These are phyloP conservation scores for Trematomus bernacchii DNA, from an alignment of 2,797 vertebrate genomes.

Conservation along the genomic window DNA sequence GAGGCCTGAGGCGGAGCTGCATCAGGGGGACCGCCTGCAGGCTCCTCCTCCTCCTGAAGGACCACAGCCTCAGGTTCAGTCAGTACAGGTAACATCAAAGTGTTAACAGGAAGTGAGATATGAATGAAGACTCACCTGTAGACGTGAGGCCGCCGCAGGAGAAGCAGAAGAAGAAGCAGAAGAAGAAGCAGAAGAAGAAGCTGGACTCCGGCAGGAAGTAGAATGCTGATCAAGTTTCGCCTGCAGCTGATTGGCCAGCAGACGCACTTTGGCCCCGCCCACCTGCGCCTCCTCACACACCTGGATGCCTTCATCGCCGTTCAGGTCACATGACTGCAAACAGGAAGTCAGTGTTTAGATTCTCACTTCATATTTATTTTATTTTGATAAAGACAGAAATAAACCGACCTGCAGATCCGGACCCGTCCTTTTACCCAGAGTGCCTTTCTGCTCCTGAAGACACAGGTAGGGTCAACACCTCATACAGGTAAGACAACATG, in stretches of 20 bases:
- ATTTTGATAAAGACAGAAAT: background rate
- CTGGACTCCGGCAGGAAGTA: conserved; percentile 31
- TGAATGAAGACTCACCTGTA: conserved; percentile 60
- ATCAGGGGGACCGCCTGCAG: conserved; percentile 69
- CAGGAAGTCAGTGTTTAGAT: background rate
- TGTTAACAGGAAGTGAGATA: too few relatives aligned
- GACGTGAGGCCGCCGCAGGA: conserved; percentile 36
- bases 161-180: conserved; percentile 27
- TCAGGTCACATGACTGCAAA: conserved; percentile 74
- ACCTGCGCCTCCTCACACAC: conserved; percentile 69
- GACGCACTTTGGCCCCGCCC: conserved; percentile 86
- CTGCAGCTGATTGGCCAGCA: conserved; percentile 93
- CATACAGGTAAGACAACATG: too few relatives aligned
- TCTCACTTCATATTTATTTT: too few relatives aligned
- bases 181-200: conserved; percentile 1
- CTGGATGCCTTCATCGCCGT: conserved; percentile 45
- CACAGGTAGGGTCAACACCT: background rate
- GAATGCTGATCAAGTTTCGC: conserved; percentile 91
- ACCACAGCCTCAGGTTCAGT: background rate
- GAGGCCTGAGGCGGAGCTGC: conserved; percentile 72
- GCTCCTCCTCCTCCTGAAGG: conserved; percentile 68
- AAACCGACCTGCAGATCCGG: conserved; percentile 11
- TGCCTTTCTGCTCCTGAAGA: conserved; percentile 25
- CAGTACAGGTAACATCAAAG: too few relatives aligned
- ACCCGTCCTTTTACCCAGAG: conserved; percentile 8